phyloP scores from a whole-genome alignment of 2,888 invertebrate genomes.

The Pollenia angustigena region DNA sequence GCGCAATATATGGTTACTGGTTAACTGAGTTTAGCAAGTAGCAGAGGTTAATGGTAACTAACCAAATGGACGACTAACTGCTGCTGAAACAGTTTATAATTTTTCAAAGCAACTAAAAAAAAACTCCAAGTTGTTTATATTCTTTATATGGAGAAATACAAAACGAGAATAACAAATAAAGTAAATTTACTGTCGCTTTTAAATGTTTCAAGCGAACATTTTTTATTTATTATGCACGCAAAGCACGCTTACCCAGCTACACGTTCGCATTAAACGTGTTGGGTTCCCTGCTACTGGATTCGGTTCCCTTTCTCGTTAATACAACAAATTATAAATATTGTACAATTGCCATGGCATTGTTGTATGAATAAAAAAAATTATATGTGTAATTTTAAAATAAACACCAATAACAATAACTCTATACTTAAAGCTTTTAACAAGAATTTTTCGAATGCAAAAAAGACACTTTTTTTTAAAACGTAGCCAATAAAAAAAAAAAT shows the following conservation, averaged over 20 bases:
- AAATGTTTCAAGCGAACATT: conserved; percentile 51
- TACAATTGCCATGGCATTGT: conserved; percentile 63
- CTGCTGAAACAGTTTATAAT: conserved; percentile 41
- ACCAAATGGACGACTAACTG: not conserved
- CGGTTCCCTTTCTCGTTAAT: conserved; percentile 4
- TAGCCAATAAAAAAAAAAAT: conserved; percentile 6
- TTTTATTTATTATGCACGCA: conserved; percentile 70
- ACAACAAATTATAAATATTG: conserved; percentile 58
- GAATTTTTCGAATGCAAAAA: not conserved
- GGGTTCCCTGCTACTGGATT: conserved; percentile 7
- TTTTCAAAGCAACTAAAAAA: not conserved
- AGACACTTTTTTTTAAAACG: conserved; percentile 16
- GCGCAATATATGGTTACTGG: conserved; percentile 32
- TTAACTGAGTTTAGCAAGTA: conserved; percentile 20
- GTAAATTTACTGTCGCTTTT: conserved; percentile 66
- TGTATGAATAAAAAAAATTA: conserved; percentile 39
- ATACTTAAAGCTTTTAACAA: conserved; percentile 42
- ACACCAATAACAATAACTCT: conserved; percentile 17
- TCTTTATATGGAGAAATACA: conserved; percentile 12
- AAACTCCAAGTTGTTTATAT: too few relatives aligned
- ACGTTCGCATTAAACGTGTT: conserved; percentile 70
- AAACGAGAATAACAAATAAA: conserved; percentile 59
- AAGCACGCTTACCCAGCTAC: conserved; percentile 69
- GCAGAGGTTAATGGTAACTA: not conserved
- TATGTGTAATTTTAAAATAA: conserved; percentile 5